A percentile compares a stretch with the other conserved stretches of the same genome.
Evolutionary conservation across 1,140 invertebrate genomes (phyloP).

Genomic region (Drosophila navojoa): DNA sequence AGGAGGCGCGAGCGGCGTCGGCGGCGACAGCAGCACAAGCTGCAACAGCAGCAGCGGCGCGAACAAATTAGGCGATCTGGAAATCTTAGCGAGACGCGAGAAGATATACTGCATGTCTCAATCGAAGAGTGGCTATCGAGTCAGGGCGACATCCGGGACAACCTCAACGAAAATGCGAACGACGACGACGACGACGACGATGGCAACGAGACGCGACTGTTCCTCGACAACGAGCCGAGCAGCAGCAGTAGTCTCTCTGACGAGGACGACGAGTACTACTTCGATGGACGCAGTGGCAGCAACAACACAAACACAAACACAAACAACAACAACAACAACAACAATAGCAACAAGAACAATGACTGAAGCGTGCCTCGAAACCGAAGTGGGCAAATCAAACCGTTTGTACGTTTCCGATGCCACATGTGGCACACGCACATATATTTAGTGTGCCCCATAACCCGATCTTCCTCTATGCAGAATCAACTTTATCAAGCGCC

Average conservation of each 20-base stretch:
- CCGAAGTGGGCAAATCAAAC: conserved; percentile 73
- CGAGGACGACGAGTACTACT: conserved; percentile 82
- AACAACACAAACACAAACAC: conserved; percentile 54
- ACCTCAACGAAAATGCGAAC: conserved; percentile 39
- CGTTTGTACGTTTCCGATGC: conserved; percentile 64
- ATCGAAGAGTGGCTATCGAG: conserved; percentile 84
- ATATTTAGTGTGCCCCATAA: not conserved
- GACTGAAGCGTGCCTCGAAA: conserved; percentile 71
- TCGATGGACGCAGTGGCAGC: conserved; percentile 69
- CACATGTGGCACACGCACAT: not conserved
- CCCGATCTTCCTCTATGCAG: conserved; percentile 55
- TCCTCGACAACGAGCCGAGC: conserved; percentile 65
- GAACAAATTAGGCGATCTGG: conserved; percentile 84
- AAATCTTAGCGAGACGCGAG: conserved; percentile 84
- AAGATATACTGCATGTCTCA: conserved; percentile 84
- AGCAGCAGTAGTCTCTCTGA: conserved; percentile 76
- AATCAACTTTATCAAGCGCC: conserved; percentile 85
- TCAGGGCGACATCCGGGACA: conserved; percentile 67
- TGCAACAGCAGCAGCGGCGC: conserved; percentile 74
- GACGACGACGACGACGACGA: conserved; percentile 37
- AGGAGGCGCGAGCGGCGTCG: conserved; percentile 65
- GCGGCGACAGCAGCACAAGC: conserved; percentile 64
- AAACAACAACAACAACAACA: conserved; percentile 51
- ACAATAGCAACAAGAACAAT: conserved; percentile 52
- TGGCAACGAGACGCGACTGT: conserved; percentile 62